Evolutionary conservation across 2,113 vertebrate genomes (phyloP).

Genomic region (Heterochromis multidens): DNA sequence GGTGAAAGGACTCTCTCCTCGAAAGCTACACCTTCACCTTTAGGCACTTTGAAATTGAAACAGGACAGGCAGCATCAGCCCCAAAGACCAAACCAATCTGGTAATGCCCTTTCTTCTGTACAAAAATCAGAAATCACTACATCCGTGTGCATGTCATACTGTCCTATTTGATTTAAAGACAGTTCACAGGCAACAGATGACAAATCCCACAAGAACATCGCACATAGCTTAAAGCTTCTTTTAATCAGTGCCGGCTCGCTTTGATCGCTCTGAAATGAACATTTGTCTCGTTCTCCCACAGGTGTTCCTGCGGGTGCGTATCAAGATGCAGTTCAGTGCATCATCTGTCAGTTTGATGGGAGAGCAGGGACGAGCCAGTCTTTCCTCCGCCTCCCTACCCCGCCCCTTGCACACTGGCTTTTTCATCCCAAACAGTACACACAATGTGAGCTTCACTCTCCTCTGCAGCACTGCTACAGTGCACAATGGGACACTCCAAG

Average conservation of each 20-base stretch:
- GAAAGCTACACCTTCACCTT: slow-evolving; percentile 12
- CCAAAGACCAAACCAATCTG: neutral
- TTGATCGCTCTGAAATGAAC: neutral
- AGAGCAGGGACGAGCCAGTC: slow-evolving; percentile 19
- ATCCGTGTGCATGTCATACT: neutral
- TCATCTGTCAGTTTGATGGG: slow-evolving; percentile 38
- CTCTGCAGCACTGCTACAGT: slow-evolving; percentile 30
- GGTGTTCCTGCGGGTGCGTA: neutral
- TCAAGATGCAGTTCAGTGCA: slow-evolving; percentile 23
- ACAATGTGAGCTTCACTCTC: neutral
- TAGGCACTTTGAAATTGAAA: slow-evolving; percentile 14
- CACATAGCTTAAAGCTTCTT: neutral
- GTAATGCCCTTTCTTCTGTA: neutral
- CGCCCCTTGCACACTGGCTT: neutral
- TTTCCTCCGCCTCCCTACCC: slow-evolving; percentile 5
- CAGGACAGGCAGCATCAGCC: neutral
- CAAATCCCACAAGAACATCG: neutral
- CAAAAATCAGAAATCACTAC: neutral
- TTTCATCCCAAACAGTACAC: slow-evolving; percentile 15
- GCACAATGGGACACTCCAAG: neutral
- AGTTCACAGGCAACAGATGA: neutral
- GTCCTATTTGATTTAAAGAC: neutral
- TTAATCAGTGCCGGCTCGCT: neutral
- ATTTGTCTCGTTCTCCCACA: neutral
- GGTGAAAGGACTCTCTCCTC: neutral